Base-by-base conservation (phyloP, 2,113 vertebrate species). In the Todiramphus chloris region DNA sequence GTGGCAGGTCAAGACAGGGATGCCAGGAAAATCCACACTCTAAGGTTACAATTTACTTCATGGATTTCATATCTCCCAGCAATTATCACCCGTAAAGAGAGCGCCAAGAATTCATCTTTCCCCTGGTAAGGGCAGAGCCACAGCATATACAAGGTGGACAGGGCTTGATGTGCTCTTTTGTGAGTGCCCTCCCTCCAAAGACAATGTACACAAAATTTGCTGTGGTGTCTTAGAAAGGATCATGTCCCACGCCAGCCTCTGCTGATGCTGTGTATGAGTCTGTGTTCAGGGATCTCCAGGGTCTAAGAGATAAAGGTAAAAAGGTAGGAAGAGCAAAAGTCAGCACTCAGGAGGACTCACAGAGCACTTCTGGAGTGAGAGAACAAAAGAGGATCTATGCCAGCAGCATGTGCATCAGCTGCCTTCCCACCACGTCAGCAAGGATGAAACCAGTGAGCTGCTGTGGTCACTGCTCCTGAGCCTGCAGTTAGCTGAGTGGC, bases 261-360 rank as follows among this genome's bases (percentile, higher is more conserved):
- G 9, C 20, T 0, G 0, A 62, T 44, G 51, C 69, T 50, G 43
- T n/a, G 44, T 48, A 48, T 2, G 1, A 9, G 13, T 86, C 58
- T 27, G 9, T 25, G 31, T 37, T 51, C 51, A 81, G 56, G 33
- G 25, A 72, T 64, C 64, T 74, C 16, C 33, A 30, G 44, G 23
- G 21, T 76, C n/a, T 30, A 51, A 51, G 19, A 56, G 30, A 41
- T 55, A 46, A 84, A 83, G 24, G 35, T 67, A 30, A 44, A 28
- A 82, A 76, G 20, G 27, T 31, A 39, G 51, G 56, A 59, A 74
- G 27, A 90, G 14, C n/a, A 35, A 70, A 91, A 12, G 18, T 58
- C 60, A 87, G 73, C 44, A 17, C 23, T 59, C 59, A 33, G 50
- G 44, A 37, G 44, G 35, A 77, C 41, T 73, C 50, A 16, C 16